Conservation (phyloP, 2,113 vertebrate species). For the Lamprologus callipterus region DNA sequence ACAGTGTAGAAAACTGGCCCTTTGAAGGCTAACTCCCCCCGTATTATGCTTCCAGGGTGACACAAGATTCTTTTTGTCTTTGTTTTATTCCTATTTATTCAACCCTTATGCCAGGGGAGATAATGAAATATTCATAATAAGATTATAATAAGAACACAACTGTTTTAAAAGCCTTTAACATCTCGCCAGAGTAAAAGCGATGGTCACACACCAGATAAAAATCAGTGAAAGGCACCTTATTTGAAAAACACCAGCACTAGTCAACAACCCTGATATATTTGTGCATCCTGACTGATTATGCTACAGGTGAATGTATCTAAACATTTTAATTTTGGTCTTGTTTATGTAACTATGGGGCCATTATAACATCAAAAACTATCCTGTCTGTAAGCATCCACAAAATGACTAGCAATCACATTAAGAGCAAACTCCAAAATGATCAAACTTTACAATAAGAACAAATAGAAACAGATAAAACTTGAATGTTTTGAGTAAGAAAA, state of each 20-base stretch:
- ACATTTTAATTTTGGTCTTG: neutral
- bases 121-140: neutral
- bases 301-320: neutral
- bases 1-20: neutral
- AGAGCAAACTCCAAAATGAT: neutral
- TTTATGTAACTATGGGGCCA: neutral
- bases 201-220: neutral
- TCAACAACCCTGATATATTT: neutral
- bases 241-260: neutral
- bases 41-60: neutral
- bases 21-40: neutral
- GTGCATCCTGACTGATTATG: neutral
- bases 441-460: neutral
- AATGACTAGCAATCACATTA: neutral
- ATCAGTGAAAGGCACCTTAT: neutral
- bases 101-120: neutral
- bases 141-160: neutral
- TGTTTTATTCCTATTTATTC: neutral
- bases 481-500: neutral
- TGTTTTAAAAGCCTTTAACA: neutral
- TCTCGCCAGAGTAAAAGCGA: fast-evolving
- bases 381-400: neutral
- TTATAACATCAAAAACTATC: neutral
- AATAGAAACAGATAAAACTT: neutral
- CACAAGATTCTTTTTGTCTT: neutral